phyloP scores from a whole-genome alignment of 1,140 invertebrate species.

The Caenorhabditis brenneri region DNA sequence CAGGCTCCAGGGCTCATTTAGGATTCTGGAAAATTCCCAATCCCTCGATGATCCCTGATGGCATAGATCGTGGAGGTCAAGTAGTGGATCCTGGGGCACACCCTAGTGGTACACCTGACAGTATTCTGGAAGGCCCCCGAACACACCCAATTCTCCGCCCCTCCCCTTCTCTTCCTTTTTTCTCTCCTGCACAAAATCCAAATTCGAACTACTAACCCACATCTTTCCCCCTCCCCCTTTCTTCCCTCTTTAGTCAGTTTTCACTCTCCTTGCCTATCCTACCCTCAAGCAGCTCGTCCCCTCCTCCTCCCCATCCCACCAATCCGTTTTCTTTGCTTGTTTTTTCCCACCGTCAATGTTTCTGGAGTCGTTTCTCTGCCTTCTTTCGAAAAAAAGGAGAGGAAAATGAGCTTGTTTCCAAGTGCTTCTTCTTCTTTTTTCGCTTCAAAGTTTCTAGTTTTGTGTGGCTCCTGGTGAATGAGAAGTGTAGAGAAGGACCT shows the following conservation, averaged over 20 bases:
- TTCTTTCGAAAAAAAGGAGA: neutral
- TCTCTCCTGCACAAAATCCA: neutral
- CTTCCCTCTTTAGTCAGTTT: no score
- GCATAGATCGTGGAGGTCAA: no score
- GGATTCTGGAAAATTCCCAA: no score
- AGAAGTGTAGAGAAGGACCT: neutral
- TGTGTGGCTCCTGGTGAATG: no score
- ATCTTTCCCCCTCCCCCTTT: neutral
- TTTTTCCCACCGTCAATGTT: conserved; percentile 40
- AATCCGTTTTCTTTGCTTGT: conserved; percentile 14
- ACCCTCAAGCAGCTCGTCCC: no score
- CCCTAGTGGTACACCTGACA: no score
- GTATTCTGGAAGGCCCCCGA: no score
- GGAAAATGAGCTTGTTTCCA: conserved; percentile 12
- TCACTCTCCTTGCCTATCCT: no score
- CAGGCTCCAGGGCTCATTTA: no score
- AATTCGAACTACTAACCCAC: conserved; percentile 29
- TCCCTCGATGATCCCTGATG: no score
- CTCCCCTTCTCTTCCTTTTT: neutral
- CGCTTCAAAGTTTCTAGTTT: neutral
- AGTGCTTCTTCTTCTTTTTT: neutral
- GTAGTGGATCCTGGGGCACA: no score
- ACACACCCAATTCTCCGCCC: neutral
- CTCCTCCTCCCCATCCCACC: neutral
- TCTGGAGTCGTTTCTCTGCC: neutral